A percentile compares a stretch with the other conserved stretches of the same genome.
Evolutionary conservation across 2,113 vertebrate species (phyloP).

Genomic region (Petaurus breviceps): DNA sequence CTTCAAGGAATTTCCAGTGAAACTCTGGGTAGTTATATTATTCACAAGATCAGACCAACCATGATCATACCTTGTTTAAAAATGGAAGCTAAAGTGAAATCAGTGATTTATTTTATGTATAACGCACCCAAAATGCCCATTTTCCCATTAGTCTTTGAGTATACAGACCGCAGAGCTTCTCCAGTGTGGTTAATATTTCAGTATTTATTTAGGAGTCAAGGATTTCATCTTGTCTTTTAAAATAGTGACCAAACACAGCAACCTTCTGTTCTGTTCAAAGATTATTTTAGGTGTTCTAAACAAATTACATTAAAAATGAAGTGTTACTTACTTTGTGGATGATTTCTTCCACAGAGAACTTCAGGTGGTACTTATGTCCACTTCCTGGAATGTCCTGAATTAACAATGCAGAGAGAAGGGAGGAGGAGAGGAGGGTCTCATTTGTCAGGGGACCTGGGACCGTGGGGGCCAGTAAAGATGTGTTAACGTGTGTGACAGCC

Average conservation of each 20-base stretch:
- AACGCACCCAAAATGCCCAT: slow-evolving; percentile 9
- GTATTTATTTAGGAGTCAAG: slow-evolving; percentile 5
- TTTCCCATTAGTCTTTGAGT: neutral
- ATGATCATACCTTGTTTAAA: neutral
- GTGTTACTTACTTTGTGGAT: slow-evolving; percentile 86
- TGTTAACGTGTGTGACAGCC: neutral
- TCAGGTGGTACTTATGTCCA: slow-evolving; percentile 89
- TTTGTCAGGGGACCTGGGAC: neutral
- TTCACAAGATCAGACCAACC: neutral
- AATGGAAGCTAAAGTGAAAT: slow-evolving; percentile 36
- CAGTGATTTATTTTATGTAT: slow-evolving; percentile 24
- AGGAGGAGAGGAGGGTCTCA: neutral
- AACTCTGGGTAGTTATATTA: neutral
- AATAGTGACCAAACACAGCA: too few relatives aligned
- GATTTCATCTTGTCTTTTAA: slow-evolving; percentile 23
- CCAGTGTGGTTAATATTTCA: neutral
- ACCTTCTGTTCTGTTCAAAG: slow-evolving; percentile 16
- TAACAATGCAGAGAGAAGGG: slow-evolving; percentile 38
- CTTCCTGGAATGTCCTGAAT: slow-evolving; percentile 84
- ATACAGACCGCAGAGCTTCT: neutral
- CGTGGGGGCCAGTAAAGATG: neutral
- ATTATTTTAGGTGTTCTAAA: slow-evolving; percentile 12
- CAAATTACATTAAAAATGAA: slow-evolving; percentile 29
- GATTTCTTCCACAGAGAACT: slow-evolving; percentile 87
- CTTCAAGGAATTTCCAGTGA: neutral